These are phyloP conservation scores for Diaprepes abbreviatus DNA, from an alignment of 2,888 invertebrate species.

Conservation along the genomic window DNA sequence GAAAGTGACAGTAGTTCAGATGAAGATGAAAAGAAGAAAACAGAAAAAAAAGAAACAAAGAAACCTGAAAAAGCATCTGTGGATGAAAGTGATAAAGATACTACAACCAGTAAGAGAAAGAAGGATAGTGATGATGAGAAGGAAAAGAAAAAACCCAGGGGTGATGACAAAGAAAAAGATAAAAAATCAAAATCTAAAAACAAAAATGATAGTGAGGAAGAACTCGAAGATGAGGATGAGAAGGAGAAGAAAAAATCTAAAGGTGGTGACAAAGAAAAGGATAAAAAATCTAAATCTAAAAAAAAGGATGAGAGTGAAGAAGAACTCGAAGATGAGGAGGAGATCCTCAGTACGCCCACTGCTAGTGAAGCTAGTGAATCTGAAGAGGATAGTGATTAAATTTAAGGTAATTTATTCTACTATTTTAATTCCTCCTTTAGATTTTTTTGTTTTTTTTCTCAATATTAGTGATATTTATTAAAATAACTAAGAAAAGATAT, in stretches of 20 bases:
- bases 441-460: not conserved
- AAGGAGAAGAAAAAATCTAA: constrained; percentile 69
- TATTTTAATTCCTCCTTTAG: not conserved
- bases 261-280: constrained; percentile 66
- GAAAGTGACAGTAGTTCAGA: constrained; percentile 80
- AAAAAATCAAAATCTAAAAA: constrained; percentile 70
- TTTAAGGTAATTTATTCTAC: constrained; percentile 15
- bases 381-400: constrained; percentile 33
- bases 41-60: constrained; percentile 56
- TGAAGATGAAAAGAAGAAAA: constrained; percentile 67
- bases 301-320: constrained; percentile 53
- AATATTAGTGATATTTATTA: no score
- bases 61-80: constrained; percentile 63
- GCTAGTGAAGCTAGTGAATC: constrained; percentile 63
- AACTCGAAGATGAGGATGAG: constrained; percentile 73
- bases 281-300: constrained; percentile 53
- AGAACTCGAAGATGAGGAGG: constrained; percentile 77
- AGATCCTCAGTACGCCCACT: constrained; percentile 64
- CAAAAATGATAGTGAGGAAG: constrained; percentile 50
- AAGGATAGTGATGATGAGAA: constrained; percentile 77
- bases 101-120: constrained; percentile 53
- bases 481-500: no score
- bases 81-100: constrained; percentile 53
- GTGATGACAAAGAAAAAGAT: constrained; percentile 76
- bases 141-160: constrained; percentile 75